Evolutionary conservation across 23 tunicate genomes (phyloP).

Genomic region (Styela plicata): DNA sequence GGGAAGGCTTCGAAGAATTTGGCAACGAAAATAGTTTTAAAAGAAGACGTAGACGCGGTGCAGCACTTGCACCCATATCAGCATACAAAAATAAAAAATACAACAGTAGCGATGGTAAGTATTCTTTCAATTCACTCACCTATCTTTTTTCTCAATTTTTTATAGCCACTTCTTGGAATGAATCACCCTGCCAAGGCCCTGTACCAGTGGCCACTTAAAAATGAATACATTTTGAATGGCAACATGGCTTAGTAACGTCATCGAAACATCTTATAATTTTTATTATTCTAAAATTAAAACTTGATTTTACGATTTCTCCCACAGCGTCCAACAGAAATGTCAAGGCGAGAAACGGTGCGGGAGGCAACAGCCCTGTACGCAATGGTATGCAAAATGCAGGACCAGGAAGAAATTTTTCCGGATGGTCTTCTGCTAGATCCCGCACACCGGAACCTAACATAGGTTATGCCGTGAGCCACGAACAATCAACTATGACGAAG

Average conservation of each 20-base stretch:
- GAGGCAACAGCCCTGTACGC: not conserved
- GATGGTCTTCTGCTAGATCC: slow-evolving; percentile 10
- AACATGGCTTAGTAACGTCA: no score
- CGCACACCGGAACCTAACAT: slow-evolving; percentile 22
- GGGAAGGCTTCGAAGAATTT: slow-evolving; percentile 92
- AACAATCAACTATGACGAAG: not conserved
- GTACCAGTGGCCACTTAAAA: no score
- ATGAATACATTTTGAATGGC: no score
- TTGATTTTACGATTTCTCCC: no score
- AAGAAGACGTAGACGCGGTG: slow-evolving; percentile 81
- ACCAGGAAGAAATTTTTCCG: not conserved
- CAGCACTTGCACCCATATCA: slow-evolving; percentile 76
- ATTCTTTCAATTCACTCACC: no score
- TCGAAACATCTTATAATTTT: no score
- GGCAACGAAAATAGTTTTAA: slow-evolving; percentile 97
- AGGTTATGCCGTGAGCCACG: not conserved
- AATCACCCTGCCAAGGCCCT: no score
- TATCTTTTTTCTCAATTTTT: no score
- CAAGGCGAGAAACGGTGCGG: not conserved
- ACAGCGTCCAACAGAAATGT: not conserved
- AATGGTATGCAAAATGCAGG: not conserved
- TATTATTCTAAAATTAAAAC: no score
- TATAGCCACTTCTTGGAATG: no score
- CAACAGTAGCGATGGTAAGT: slow-evolving; percentile 54
- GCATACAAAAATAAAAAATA: slow-evolving; percentile 76